A percentile compares a stretch with the other conserved stretches of the same genome.
Evolutionary conservation across 1,140 invertebrate species (phyloP).

Genomic region (Papilio helenus): DNA sequence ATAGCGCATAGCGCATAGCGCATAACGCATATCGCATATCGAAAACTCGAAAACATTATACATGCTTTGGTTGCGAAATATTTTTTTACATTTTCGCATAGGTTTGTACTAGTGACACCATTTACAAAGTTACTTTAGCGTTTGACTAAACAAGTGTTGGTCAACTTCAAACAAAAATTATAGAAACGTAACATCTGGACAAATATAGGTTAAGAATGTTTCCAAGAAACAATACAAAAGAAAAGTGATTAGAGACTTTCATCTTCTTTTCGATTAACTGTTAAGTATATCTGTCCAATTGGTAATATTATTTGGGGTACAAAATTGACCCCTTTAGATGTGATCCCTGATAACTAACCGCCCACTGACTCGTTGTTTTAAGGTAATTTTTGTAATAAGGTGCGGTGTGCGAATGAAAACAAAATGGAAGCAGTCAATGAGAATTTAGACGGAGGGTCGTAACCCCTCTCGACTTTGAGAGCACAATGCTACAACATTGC

Average conservation of each 20-base stretch:
- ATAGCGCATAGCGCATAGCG: too few species aligned
- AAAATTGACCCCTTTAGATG: slow-evolving; percentile 15
- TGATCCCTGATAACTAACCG: not conserved
- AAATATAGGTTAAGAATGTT: slow-evolving; percentile 2
- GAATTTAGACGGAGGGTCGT: not conserved
- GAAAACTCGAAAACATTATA: too few species aligned
- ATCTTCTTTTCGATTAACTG: not conserved
- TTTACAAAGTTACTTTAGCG: not conserved
- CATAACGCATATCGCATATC: too few species aligned
- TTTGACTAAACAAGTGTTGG: not conserved
- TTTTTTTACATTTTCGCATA: not conserved
- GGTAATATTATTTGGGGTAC: not conserved
- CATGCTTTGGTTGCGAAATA: not conserved
- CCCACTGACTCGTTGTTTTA: slow-evolving; percentile 17
- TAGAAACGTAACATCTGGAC: slow-evolving; percentile 10
- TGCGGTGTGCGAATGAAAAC: not conserved
- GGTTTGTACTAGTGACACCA: slow-evolving; percentile 4
- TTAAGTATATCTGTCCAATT: not conserved
- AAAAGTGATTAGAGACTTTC: slow-evolving; percentile 18
- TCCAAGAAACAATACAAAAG: not conserved
- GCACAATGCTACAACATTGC: too few species aligned
- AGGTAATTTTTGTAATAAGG: slow-evolving; percentile 9
- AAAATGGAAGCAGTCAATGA: slow-evolving; percentile 19
- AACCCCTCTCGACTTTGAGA: slow-evolving; percentile 7
- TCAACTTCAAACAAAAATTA: slow-evolving; percentile 25